These are phyloP conservation scores for Dicranocentrus wangi DNA, from an alignment of 2,888 invertebrate species.

Conservation along the genomic window DNA sequence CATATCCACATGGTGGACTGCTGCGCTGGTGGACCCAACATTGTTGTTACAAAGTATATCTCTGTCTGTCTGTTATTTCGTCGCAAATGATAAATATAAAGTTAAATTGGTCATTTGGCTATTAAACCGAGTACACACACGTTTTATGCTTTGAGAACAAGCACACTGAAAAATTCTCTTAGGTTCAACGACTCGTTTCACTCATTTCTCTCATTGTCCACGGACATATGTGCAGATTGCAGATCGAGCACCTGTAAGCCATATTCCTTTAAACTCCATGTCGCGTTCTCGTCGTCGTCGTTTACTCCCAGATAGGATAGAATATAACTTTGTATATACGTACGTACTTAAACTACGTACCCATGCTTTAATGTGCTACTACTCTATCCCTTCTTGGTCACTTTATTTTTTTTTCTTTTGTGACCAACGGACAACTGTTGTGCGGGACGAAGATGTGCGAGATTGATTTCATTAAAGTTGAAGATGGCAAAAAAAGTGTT, in stretches of 20 bases:
- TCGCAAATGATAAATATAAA: slow-evolving; percentile 55
- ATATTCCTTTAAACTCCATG: neutral
- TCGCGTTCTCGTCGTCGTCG: neutral
- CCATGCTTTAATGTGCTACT: no score
- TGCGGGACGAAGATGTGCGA: slow-evolving; percentile 41
- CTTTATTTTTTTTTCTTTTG: slow-evolving; percentile 25
- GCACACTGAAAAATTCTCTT: slow-evolving; percentile 46
- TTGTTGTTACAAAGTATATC: neutral
- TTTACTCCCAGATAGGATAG: neutral
- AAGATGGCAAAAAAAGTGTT: no score
- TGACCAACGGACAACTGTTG: neutral
- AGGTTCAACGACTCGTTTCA: slow-evolving; percentile 68
- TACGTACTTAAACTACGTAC: no score
- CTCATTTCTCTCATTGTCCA: slow-evolving; percentile 42
- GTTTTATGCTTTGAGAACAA: slow-evolving; percentile 30
- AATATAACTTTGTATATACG: no score
- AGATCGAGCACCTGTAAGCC: neutral
- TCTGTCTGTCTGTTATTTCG: neutral
- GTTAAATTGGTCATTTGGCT: slow-evolving; percentile 56
- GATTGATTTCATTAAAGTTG: slow-evolving; percentile 62
- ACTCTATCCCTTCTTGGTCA: slow-evolving; percentile 48
- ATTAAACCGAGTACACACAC: slow-evolving; percentile 41
- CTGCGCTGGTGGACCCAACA: slow-evolving; percentile 1
- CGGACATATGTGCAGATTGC: no score
- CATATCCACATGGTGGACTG: neutral